Percentiles rank a stretch among this genome's conserved stretches.
phyloP scores from a whole-genome alignment of 1,140 invertebrate species.

The Bilobella aurantiaca region DNA sequence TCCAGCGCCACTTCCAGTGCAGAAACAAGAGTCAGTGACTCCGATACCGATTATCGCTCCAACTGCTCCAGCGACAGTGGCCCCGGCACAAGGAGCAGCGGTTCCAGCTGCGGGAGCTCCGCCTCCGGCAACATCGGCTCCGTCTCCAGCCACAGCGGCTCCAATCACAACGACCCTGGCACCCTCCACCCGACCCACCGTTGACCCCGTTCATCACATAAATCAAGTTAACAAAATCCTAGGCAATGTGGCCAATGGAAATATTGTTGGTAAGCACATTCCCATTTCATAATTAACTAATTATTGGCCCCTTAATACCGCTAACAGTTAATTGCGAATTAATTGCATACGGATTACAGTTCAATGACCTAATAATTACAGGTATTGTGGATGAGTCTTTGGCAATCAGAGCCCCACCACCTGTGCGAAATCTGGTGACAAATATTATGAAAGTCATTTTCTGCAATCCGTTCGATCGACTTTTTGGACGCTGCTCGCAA shows the following conservation, averaged over 20 bases:
- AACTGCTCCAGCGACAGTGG: background rate
- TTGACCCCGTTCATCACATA: constrained; percentile 19
- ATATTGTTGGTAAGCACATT: constrained; percentile 24
- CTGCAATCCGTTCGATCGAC: constrained; percentile 29
- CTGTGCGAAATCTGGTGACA: constrained; percentile 30
- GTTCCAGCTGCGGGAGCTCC: constrained; percentile 11
- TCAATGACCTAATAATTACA: background rate
- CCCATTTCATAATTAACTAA: background rate
- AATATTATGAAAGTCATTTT: constrained; percentile 29
- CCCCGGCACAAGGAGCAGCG: constrained; percentile 10
- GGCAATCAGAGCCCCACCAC: constrained; percentile 26
- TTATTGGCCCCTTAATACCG: too few relatives aligned
- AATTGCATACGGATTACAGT: background rate
- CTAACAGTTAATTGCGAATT: too few relatives aligned
- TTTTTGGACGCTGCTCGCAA: constrained; percentile 20
- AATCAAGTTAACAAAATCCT: constrained; percentile 27
- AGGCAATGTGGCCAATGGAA: constrained; percentile 22
- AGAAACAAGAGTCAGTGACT: background rate
- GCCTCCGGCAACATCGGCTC: background rate
- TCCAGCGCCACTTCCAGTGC: background rate
- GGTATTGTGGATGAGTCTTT: constrained; percentile 3
- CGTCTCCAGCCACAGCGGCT: constrained; percentile 7
- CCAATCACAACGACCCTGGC: constrained; percentile 9
- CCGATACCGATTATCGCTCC: background rate
- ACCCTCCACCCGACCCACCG: constrained; percentile 8